Evolutionary conservation across 1,140 invertebrate species (phyloP).

Genomic region (Phymorhynchus buccinoides): DNA sequence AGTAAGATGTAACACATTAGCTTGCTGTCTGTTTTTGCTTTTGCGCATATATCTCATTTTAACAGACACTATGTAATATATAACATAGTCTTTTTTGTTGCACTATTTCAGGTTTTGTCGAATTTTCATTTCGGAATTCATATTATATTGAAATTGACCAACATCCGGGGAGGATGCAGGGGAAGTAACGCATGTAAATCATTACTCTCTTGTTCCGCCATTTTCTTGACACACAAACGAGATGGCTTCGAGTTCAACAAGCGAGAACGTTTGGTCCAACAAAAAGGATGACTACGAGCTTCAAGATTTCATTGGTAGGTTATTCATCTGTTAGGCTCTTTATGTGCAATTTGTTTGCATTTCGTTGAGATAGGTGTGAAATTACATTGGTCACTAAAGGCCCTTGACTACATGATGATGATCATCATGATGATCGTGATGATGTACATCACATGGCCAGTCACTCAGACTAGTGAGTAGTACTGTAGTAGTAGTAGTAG

Average conservation of each 20-base stretch:
- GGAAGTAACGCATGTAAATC: background rate
- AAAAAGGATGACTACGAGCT: conserved; percentile 94
- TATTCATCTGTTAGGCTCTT: background rate
- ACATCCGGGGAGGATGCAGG: background rate
- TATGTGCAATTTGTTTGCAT: background rate
- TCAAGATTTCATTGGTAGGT: conserved; percentile 92
- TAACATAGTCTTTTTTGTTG: too few species aligned
- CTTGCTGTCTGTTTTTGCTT: too few species aligned
- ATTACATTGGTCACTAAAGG: too few species aligned
- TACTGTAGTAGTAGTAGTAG: too few species aligned
- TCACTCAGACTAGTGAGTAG: too few species aligned
- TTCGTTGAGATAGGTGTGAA: background rate
- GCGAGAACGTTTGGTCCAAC: conserved; percentile 84
- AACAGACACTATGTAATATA: too few species aligned
- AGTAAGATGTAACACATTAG: background rate
- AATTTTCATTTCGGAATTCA: too few species aligned
- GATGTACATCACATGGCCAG: too few species aligned
- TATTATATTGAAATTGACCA: background rate
- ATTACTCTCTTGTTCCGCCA: background rate
- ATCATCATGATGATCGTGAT: too few species aligned
- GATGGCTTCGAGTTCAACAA: conserved; percentile 13
- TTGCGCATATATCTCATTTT: too few species aligned
- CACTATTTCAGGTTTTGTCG: too few species aligned
- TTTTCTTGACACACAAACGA: conserved; percentile 8
- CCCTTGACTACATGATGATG: too few species aligned